Conservation (phyloP, 2,113 vertebrate species). For the Thalassoma bifasciatum region DNA sequence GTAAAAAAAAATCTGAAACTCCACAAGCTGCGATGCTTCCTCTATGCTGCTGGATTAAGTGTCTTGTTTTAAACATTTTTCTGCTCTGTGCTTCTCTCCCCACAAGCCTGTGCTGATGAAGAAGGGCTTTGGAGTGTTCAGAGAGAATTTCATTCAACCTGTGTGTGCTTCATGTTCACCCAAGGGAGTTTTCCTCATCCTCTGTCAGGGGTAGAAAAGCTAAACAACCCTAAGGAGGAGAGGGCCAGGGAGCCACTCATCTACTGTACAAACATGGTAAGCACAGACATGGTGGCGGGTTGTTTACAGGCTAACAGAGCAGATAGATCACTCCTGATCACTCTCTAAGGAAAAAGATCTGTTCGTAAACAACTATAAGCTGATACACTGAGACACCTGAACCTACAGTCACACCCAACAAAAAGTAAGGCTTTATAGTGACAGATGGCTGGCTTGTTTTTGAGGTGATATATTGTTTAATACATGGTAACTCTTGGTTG, state of each 20-base stretch:
- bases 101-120: constrained; percentile 70
- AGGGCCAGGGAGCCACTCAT: constrained; percentile 64
- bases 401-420: neutral
- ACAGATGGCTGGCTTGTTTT: too few relatives aligned
- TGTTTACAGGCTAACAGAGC: constrained; percentile 61
- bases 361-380: neutral
- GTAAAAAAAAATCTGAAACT: constrained; percentile 38
- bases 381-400: too few relatives aligned
- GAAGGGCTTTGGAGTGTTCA: constrained; percentile 71
- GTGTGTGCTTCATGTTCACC: constrained; percentile 67
- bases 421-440: neutral
- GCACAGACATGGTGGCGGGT: constrained; percentile 53
- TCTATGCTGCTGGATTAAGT: constrained; percentile 67
- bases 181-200: constrained; percentile 49
- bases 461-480: too few relatives aligned
- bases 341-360: constrained; percentile 3
- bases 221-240: constrained; percentile 68
- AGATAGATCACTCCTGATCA: constrained; percentile 49
- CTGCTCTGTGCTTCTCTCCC: constrained; percentile 29
- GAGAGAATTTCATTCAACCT: constrained; percentile 76
- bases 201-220: constrained; percentile 72
- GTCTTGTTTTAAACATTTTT: constrained; percentile 69
- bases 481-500: too few relatives aligned
- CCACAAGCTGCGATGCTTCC: constrained; percentile 38
- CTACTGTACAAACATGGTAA: constrained; percentile 72